Evolutionary conservation across 2,113 vertebrate species (phyloP).

Genomic region (Zosterops lateralis): DNA sequence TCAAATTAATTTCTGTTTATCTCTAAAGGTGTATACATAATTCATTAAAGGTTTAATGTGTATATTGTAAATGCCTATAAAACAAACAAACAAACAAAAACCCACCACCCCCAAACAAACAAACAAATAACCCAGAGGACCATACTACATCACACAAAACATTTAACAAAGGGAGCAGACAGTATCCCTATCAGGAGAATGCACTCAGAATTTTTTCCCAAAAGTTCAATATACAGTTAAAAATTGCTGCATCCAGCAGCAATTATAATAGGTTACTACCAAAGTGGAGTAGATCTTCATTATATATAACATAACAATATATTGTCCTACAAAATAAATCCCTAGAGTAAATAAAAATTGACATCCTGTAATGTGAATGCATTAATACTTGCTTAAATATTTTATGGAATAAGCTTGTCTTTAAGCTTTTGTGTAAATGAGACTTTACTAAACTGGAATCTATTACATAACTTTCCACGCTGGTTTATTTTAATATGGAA

Average conservation of each 20-base stretch:
- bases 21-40: neutral
- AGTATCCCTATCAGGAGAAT: neutral
- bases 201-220: neutral
- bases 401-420: neutral
- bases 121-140: neutral
- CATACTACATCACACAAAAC: neutral
- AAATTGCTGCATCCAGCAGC: neutral
- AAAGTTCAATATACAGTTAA: neutral
- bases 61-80: rapidly evolving
- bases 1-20: neutral
- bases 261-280: neutral
- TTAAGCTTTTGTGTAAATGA: neutral
- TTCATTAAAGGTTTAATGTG: neutral
- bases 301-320: neutral
- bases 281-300: neutral
- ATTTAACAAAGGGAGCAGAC: neutral
- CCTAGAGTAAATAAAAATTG: neutral
- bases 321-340: neutral
- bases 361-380: neutral
- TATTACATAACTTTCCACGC: neutral
- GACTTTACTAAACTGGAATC: neutral
- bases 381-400: neutral
- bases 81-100: neutral
- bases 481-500: neutral
- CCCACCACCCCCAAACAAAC: neutral